phyloP scores from a whole-genome alignment of 1,140 invertebrate species.

The Mya arenaria region DNA sequence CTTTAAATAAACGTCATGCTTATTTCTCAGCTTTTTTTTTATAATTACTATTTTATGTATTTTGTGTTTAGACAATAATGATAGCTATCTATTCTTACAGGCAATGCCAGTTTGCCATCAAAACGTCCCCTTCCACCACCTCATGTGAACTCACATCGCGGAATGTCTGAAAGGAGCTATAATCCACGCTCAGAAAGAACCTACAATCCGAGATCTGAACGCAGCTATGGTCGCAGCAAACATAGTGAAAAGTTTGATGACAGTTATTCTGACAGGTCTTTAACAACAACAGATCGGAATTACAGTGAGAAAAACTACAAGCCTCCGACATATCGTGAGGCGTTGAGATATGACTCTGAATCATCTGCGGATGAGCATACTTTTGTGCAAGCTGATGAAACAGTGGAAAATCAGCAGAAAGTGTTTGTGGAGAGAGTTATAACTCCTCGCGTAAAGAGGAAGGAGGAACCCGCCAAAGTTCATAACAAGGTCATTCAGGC shows the following conservation, averaged over 20 bases:
- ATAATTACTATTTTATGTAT: too few relatives aligned
- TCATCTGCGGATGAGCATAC: constrained; percentile 39
- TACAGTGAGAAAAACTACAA: constrained; percentile 49
- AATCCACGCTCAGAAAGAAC: neutral
- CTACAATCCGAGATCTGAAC: constrained; percentile 7
- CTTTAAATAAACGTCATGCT: too few relatives aligned
- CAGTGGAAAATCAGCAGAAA: constrained; percentile 6
- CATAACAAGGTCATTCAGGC: neutral
- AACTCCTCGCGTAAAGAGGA: constrained; percentile 19
- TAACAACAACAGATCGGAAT: constrained; percentile 17
- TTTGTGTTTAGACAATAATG: too few relatives aligned
- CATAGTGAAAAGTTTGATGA: constrained; percentile 15
- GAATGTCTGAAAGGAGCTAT: neutral
- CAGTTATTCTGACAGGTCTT: neutral
- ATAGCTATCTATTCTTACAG: too few relatives aligned
- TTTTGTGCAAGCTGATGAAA: constrained; percentile 49
- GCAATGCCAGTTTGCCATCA: constrained; percentile 46
- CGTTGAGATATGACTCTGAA: constrained; percentile 39
- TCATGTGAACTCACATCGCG: neutral
- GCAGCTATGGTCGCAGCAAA: constrained; percentile 23
- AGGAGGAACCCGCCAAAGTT: neutral
- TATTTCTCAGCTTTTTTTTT: too few relatives aligned
- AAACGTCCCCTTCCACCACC: constrained; percentile 44
- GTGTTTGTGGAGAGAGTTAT: constrained; percentile 53
- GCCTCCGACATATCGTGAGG: constrained; percentile 53